phyloP scores from a whole-genome alignment of 2,113 vertebrate species.

The Pseudonaja textilis region DNA sequence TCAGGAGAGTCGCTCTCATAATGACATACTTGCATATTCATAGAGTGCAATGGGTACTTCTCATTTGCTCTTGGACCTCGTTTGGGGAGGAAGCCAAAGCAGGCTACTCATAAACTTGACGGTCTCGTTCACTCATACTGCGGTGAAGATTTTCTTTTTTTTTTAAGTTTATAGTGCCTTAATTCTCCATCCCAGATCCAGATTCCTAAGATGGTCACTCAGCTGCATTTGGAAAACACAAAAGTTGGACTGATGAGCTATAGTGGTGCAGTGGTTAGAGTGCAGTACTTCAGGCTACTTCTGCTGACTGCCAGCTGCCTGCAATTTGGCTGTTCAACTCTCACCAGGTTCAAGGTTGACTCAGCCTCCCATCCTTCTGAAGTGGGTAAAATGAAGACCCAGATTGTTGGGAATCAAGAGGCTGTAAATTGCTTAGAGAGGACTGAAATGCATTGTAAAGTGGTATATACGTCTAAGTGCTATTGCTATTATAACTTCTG shows the following conservation, averaged over 20 bases:
- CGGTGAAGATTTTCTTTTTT: conserved; percentile 12
- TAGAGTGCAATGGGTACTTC: conserved; percentile 60
- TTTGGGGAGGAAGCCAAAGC: conserved; percentile 57
- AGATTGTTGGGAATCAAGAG: too few relatives aligned
- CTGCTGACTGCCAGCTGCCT: too few relatives aligned
- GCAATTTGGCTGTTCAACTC: too few relatives aligned
- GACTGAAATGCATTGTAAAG: too few relatives aligned
- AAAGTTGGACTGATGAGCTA: not conserved
- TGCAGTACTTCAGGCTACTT: not conserved
- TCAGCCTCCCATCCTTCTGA: too few relatives aligned
- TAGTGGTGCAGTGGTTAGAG: not conserved
- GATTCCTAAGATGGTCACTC: not conserved
- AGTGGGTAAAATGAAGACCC: too few relatives aligned
- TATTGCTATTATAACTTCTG: too few relatives aligned
- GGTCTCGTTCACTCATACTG: conserved; percentile 53
- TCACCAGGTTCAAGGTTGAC: too few relatives aligned
- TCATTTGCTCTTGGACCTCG: conserved; percentile 47
- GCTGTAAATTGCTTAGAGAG: too few relatives aligned
- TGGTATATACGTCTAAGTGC: too few relatives aligned
- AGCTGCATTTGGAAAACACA: not conserved
- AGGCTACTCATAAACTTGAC: conserved; percentile 47
- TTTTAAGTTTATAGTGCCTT: not conserved
- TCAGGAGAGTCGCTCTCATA: conserved; percentile 62
- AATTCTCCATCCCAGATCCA: not conserved
- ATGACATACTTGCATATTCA: conserved; percentile 66